Percentiles rank a stretch among this genome's conserved stretches.
Conservation (phyloP, 2,797 vertebrate species). For the Anisognathus igniventris region DNA sequence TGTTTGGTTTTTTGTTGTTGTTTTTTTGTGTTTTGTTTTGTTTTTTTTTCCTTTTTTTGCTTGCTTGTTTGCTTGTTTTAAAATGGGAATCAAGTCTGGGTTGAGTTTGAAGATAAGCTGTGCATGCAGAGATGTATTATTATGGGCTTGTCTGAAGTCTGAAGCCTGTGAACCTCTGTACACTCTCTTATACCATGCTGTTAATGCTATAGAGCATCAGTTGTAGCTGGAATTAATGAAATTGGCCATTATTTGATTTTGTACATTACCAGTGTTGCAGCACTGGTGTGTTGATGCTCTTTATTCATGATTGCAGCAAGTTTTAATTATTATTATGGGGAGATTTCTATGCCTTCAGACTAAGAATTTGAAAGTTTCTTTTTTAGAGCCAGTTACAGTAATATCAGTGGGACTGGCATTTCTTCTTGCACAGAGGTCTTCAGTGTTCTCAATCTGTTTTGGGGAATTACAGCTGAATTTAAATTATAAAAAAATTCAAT, state of each 20-base stretch:
- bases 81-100: not conserved
- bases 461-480: not conserved
- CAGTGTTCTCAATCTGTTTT: not conserved
- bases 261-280: not conserved
- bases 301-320: not conserved
- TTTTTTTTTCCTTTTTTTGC: not conserved
- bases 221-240: not conserved
- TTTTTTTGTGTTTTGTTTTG: too few species aligned
- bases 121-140: too few species aligned
- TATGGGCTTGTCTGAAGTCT: not conserved
- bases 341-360: not conserved
- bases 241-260: not conserved
- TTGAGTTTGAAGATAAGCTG: not conserved
- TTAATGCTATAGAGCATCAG: not conserved
- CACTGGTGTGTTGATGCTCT: not conserved
- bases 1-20: not conserved
- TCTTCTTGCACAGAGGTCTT: not conserved
- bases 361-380: not conserved
- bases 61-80: not conserved
- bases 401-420: not conserved
- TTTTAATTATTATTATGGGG: not conserved
- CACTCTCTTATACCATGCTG: fast-evolving
- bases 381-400: not conserved
- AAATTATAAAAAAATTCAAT: not conserved
- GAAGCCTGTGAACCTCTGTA: not conserved